A percentile compares a stretch with the other conserved stretches of the same genome.
phyloP scores from a whole-genome alignment of 2,797 vertebrate species.

The Sebastes vulpes region DNA sequence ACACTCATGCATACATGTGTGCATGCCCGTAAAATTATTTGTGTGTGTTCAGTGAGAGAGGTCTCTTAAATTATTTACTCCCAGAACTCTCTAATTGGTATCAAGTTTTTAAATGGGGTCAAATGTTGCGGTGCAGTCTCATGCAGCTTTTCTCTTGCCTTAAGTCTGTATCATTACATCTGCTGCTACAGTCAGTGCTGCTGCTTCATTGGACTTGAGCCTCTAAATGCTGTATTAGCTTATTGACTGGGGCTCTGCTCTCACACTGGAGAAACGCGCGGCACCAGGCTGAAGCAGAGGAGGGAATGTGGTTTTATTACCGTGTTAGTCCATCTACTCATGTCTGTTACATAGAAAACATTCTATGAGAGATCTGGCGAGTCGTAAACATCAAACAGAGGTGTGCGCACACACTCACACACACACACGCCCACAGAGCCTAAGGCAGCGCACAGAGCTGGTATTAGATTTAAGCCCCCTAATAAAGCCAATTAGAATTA shows the following conservation, averaged over 20 bases:
- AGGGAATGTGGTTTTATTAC: constrained; percentile 12
- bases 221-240: constrained; percentile 40
- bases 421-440: constrained; percentile 36
- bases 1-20: constrained; percentile 37
- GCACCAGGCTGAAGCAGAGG: neutral
- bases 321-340: constrained; percentile 27
- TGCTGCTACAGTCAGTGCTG: constrained; percentile 42
- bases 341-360: constrained; percentile 53
- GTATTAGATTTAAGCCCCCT: constrained; percentile 76
- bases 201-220: constrained; percentile 60
- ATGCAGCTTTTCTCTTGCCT: constrained; percentile 76
- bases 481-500: constrained; percentile 82
- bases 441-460: constrained; percentile 57
- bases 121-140: constrained; percentile 85
- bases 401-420: neutral
- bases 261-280: constrained; percentile 3
- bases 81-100: constrained; percentile 89
- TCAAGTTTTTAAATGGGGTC: constrained; percentile 91
- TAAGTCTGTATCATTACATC: constrained; percentile 68
- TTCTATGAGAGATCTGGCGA: constrained; percentile 36
- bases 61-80: constrained; percentile 87
- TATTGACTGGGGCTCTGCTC: constrained; percentile 29
- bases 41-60: constrained; percentile 69
- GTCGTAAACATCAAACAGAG: constrained; percentile 52
- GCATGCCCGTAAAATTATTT: constrained; percentile 58